Conservation (phyloP, 2,113 vertebrate genomes). For the Platysternon megacephalum region DNA sequence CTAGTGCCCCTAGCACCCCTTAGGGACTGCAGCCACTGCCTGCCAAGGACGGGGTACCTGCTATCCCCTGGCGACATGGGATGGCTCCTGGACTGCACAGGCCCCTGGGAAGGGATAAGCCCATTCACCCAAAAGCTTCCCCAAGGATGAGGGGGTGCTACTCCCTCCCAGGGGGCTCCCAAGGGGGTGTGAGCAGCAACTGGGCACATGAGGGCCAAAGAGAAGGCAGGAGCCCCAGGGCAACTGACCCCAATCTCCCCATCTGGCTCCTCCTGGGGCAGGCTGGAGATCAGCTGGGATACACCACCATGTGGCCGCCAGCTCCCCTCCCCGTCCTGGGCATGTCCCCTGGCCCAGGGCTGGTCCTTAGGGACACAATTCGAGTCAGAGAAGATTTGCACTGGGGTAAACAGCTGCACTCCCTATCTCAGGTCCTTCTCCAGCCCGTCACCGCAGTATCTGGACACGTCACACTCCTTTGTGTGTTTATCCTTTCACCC, state of each 20-base stretch:
- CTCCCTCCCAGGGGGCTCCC: no score
- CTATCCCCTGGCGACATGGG: no score
- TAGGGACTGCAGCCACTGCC: background rate
- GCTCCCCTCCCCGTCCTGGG: background rate
- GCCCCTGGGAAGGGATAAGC: background rate
- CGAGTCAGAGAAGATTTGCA: background rate
- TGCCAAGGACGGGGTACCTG: accelerated
- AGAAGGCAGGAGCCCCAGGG: background rate
- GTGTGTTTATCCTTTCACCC: background rate
- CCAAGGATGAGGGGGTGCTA: background rate
- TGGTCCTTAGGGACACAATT: background rate
- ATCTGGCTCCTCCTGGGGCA: background rate
- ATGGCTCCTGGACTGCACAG: background rate
- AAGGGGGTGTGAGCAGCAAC: no score
- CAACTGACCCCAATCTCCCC: background rate
- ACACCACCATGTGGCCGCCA: background rate
- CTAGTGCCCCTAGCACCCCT: accelerated
- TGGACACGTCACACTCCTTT: background rate
- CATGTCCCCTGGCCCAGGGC: background rate
- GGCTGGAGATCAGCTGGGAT: no score
- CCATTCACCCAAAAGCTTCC: background rate
- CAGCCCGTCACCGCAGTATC: background rate
- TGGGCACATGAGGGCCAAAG: background rate
- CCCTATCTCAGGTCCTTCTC: background rate
- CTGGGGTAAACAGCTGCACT: background rate